These are phyloP conservation scores for Pristionchus japonicus DNA, from an alignment of 2,888 invertebrate genomes.

Conservation along the genomic window DNA sequence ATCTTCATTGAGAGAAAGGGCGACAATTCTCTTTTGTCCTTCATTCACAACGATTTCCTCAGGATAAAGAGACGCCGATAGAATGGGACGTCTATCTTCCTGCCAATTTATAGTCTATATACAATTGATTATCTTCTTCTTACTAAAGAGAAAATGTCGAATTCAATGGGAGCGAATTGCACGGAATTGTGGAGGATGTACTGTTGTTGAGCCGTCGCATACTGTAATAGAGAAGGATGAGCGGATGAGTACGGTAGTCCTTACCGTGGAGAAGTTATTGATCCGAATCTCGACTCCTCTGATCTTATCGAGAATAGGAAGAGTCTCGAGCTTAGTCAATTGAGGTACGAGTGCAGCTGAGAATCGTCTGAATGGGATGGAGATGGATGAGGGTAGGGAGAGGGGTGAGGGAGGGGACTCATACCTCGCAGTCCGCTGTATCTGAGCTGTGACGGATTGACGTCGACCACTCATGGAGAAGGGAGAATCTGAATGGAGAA, in stretches of 20 bases:
- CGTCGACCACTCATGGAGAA: slow-evolving; percentile 25
- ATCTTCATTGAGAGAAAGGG: slow-evolving; percentile 55
- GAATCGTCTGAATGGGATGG: slow-evolving; percentile 60
- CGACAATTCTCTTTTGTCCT: slow-evolving; percentile 58
- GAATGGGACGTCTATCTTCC: slow-evolving; percentile 26
- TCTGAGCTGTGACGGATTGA: slow-evolving; percentile 40
- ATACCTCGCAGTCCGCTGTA: slow-evolving; percentile 42
- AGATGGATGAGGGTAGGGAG: neutral
- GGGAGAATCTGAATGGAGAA: neutral
- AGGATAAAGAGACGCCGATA: slow-evolving; percentile 63
- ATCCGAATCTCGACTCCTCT: slow-evolving; percentile 62
- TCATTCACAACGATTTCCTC: slow-evolving; percentile 70
- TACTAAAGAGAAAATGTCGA: slow-evolving; percentile 61
- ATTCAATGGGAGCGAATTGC: slow-evolving; percentile 70
- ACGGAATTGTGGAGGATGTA: slow-evolving; percentile 69
- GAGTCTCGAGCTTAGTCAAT: slow-evolving; percentile 69
- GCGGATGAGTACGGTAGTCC: neutral
- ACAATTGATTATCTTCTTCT: too few species aligned
- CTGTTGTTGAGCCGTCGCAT: slow-evolving; percentile 63
- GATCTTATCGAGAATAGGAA: slow-evolving; percentile 65
- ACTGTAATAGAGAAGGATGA: slow-evolving; percentile 7
- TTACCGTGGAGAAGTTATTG: slow-evolving; percentile 63
- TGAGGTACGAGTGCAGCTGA: slow-evolving; percentile 72
- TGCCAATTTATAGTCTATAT: neutral
- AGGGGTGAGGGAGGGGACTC: neutral